Base-by-base conservation (phyloP, 2,113 vertebrate genomes). In the Paedocypris sp. region DNA sequence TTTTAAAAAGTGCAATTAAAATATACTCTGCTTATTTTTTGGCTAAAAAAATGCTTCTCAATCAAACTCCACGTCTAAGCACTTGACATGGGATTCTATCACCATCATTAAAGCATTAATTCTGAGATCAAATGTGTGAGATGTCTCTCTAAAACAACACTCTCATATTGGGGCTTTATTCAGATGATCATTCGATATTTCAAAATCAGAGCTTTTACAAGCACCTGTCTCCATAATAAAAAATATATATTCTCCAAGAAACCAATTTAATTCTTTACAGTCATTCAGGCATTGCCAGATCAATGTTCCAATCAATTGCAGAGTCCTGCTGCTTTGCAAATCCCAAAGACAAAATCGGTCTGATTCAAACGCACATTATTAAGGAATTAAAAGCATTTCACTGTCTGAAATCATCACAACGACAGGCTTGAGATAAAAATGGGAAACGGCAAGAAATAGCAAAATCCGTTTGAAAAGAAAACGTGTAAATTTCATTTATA, bases 231-330 rank as follows among this genome's bases (percentile, higher is more conserved):
- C 63, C 32, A 57, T 66, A 56, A 79, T 82, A 68, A 84, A 84
- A 84, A 80, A 82, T 80, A 72, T 71, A 82, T 82, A 84, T 83
- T 74, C 77, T 81, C 76, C 77, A 76, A 82, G 77, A 82, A 86
- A 82, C 77, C 80, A 82, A 83, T 83, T 82, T 81, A 82, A 79
- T 76, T 79, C 77, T 82, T 82, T 80, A 83, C 74, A 72, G 78
- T 80, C 71, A 74, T 83, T 82, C 73, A 81, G 76, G 68, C 75
- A 76, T n/a, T 46, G 70, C 74, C 73, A 75, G 77, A 86, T 83
- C 83, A 79, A 81, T 83, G 77, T 73, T 39, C 62, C 42, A 76
- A 83, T 81, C 81, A 84, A 83, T 82, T 64, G 69, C 72, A 80
- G 77, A 75, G 76, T 77, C 73, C 79, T 80, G n/a, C n/a, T n/a